Base-by-base conservation (phyloP, 2,888 invertebrate species). In the Bugula neritina region DNA sequence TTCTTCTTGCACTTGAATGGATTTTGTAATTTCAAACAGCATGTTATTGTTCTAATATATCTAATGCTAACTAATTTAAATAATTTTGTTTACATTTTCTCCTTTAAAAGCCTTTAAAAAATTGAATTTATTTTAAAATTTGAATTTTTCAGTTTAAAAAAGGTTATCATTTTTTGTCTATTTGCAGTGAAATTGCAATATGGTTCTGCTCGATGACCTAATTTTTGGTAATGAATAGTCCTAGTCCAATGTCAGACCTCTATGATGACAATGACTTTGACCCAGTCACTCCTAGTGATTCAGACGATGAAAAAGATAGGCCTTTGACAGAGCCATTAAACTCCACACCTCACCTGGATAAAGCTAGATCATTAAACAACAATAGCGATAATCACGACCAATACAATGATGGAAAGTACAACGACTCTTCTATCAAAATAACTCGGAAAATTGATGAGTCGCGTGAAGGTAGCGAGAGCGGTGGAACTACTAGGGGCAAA, bases 211-310 rank as follows among this genome's bases (percentile, higher is more conserved):
- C n/a, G n/a, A n/a, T n/a, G n/a, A n/a, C n/a, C n/a, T n/a, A n/a
- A n/a, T n/a, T n/a, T n/a, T n/a, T n/a, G n/a, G n/a, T n/a, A 5
- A 55, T 55, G 55, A 5, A 10, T 17, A 23, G 17, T 55, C 63
- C 13, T 13, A 63, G 63, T 31, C 63, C 63, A 29, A 10, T 27
- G 3, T n/a, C 63, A 29, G 31, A 63, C n/a, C 31, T n/a, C 27
- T 63, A 63, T 63, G 63, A 63, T 27, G 63, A 63, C 27, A 27
- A 55, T 55, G 55, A 63, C 3, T 63, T 63, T 34, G 34, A 63
- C 31, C 27, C 63, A 2, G 31, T 27, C 10, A 34, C 63, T 13
- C 31, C 63, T 13, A 63, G 63, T 63, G 63, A 63, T 17, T 31
- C 27, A 13, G 63, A 31, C 27, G 63, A 27, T 25, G 31, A 25